Conservation (phyloP, 2,888 invertebrate species). For the Diplazon laetatorius region DNA sequence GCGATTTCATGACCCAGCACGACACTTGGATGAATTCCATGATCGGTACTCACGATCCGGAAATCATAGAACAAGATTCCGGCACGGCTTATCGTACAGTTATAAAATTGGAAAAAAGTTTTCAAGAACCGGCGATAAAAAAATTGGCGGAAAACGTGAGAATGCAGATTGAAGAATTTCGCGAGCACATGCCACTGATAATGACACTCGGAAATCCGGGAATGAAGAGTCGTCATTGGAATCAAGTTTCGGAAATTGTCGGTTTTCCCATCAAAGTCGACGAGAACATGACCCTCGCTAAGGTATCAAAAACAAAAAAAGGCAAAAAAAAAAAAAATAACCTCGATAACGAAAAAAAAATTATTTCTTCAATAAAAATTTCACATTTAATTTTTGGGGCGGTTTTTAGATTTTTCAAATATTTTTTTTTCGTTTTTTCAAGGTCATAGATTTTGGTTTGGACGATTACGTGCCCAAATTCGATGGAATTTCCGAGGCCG, state of each 20-base stretch:
- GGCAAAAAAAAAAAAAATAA: too few relatives aligned
- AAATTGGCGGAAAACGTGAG: slow-evolving; percentile 88
- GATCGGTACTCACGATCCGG: slow-evolving; percentile 93
- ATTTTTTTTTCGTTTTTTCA: background rate
- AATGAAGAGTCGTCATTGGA: slow-evolving; percentile 96
- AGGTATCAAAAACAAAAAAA: too few relatives aligned
- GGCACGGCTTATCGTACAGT: slow-evolving; percentile 88
- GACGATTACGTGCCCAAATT: slow-evolving; percentile 95
- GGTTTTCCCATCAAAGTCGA: slow-evolving; percentile 96
- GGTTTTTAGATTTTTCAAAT: too few relatives aligned
- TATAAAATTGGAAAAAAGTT: slow-evolving; percentile 94
- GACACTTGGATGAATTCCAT: slow-evolving; percentile 92
- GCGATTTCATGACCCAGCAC: slow-evolving; percentile 92
- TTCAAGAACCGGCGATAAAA: slow-evolving; percentile 88
- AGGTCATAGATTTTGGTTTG: slow-evolving; percentile 92
- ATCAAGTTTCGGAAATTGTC: slow-evolving; percentile 96
- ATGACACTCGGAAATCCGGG: slow-evolving; percentile 97
- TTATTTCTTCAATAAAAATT: too few relatives aligned
- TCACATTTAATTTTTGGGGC: too few relatives aligned
- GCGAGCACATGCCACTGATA: slow-evolving; percentile 94
- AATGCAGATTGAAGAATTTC: slow-evolving; percentile 92
- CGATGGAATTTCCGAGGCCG: slow-evolving; percentile 95
- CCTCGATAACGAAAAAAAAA: too few relatives aligned
- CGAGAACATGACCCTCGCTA: slow-evolving; percentile 90
- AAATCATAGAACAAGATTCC: slow-evolving; percentile 92